Conservation (phyloP, 1,140 invertebrate genomes). For the Melitaea cinxia region DNA sequence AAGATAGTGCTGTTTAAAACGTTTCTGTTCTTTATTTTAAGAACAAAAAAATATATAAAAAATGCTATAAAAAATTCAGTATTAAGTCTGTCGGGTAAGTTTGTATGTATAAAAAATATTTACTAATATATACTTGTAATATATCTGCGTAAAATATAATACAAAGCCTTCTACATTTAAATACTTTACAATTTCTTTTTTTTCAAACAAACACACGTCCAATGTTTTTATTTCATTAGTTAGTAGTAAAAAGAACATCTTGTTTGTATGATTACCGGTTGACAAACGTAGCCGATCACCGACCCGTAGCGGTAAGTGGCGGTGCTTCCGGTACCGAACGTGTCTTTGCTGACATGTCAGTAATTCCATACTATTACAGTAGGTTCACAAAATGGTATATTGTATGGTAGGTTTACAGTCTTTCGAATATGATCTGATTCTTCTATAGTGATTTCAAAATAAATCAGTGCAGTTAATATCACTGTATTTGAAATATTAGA, state of each 20-base stretch:
- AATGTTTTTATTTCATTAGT: constrained; percentile 9
- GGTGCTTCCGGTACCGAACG: constrained; percentile 17
- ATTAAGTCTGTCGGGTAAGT: no score
- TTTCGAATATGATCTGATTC: no score
- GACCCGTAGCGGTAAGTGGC: constrained; percentile 54
- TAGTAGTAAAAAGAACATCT: constrained; percentile 24
- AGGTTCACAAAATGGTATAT: no score
- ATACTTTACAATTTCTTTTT: background rate
- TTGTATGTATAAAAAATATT: no score
- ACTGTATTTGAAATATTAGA: no score
- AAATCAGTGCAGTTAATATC: no score
- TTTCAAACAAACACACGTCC: constrained; percentile 1
- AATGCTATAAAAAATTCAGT: no score
- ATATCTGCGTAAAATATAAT: no score
- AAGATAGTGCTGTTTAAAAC: background rate
- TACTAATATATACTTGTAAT: no score
- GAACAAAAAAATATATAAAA: no score
- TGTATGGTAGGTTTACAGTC: no score
- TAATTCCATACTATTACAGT: background rate
- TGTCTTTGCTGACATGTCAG: constrained; percentile 18
- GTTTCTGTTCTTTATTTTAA: background rate
- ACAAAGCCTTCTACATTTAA: no score
- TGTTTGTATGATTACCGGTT: constrained; percentile 60
- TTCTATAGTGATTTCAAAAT: background rate
- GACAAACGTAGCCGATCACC: constrained; percentile 55